Base-by-base conservation (phyloP, 53 echinoderm and acorn worm species). In the Echinarachnius parma region DNA sequence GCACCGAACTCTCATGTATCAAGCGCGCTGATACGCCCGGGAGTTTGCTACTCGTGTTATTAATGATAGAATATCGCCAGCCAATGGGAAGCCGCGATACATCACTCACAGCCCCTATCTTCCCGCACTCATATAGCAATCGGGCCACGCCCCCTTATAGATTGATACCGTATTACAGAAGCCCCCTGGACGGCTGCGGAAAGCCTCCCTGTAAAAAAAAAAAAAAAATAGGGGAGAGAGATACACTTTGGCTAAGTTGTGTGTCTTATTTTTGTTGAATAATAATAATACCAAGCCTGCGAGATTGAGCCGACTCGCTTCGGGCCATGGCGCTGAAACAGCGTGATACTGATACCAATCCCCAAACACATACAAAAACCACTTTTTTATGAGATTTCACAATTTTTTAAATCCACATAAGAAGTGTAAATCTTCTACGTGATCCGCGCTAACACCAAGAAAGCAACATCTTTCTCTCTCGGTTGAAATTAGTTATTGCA, bases 31-130 rank as follows among this genome's bases (percentile, higher is more conserved):
- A 80, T 80, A 68, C 44, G 80, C 59, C 47, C 39, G 45, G n/a
- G 68, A 46, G 8, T 19, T 22, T 20, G 20, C 59, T 2, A 4
- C 34, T 31, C 67, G 48, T 59, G 32, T 72, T 26, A 37, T 27
- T 24, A 57, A 24, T n/a, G 27, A 37, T n/a, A 37, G 42, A 37
- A 37, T 36, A 45, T 22, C 46, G 28, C 34, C 34, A 68, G 59
- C 80, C 80, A 80, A 80, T 80, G 47, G 48, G 26, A 53, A 45
- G 34, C 59, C 28, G 26, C 69, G 80, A 68, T 80, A 59, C 59
- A 59, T 46, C 23, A 35, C 60, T 25, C n/a, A n/a, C n/a, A n/a
- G n/a, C n/a, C n/a, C n/a, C n/a, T n/a, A n/a, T n/a, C n/a, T n/a
- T n/a, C n/a, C n/a, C n/a, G n/a, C n/a, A n/a, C n/a, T n/a, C n/a